phyloP scores from a whole-genome alignment of 2,113 vertebrate genomes.

The Peromyscus leucopus region DNA sequence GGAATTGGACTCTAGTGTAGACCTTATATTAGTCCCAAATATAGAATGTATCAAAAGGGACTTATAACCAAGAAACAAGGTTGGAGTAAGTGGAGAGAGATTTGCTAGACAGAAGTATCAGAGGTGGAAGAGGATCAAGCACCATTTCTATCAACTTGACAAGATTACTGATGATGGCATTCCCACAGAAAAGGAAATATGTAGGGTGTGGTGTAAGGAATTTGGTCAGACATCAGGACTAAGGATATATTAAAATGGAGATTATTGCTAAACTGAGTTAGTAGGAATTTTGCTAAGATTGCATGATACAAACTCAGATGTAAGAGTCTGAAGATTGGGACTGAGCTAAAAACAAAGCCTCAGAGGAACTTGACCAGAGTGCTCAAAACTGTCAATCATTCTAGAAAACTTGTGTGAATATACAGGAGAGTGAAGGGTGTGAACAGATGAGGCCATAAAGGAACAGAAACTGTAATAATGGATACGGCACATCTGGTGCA shows the following conservation, averaged over 20 bases:
- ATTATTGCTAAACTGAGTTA: neutral
- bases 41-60: neutral
- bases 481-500: neutral
- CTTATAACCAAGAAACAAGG: neutral
- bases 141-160: neutral
- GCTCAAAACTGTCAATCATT: neutral
- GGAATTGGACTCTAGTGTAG: neutral
- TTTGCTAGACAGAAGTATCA: neutral
- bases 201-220: neutral
- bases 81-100: neutral
- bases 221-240: neutral
- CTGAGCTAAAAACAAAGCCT: neutral
- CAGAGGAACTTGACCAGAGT: neutral
- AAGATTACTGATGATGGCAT: neutral
- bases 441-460: neutral
- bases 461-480: neutral
- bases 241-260: neutral
- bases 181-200: neutral
- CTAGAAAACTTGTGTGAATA: neutral
- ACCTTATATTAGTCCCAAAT: neutral
- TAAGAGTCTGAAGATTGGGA: neutral
- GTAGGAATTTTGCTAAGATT: neutral
- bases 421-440: fast-evolving
- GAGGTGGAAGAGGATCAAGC: fast-evolving
- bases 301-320: neutral